Evolutionary conservation across 23 tunicate genomes (phyloP).

Genomic region (Styela clava): DNA sequence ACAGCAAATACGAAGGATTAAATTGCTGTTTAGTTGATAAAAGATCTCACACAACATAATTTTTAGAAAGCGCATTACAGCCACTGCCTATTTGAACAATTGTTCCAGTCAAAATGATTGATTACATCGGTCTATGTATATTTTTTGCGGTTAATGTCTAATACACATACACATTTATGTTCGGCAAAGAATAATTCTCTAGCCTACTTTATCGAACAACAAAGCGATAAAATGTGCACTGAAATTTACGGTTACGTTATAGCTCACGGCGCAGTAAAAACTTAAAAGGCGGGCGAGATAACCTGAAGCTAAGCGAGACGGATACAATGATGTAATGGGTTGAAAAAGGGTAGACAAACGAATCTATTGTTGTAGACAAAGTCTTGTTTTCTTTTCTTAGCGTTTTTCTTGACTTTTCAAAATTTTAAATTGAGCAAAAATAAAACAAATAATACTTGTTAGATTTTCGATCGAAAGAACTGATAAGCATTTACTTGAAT

Average conservation of each 20-base stretch:
- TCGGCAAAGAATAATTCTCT: too few species aligned
- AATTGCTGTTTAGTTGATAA: too few species aligned
- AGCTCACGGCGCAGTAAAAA: neutral
- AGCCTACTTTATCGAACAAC: too few species aligned
- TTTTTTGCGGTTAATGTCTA: too few species aligned
- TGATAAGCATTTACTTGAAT: neutral
- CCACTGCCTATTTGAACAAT: neutral
- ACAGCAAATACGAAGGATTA: too few species aligned
- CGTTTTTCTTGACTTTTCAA: neutral
- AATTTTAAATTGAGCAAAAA: neutral
- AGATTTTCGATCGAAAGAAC: neutral
- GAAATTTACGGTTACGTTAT: neutral
- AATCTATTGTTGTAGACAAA: constrained; percentile 7
- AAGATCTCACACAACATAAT: too few species aligned
- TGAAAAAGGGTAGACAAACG: constrained; percentile 13
- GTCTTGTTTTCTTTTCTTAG: neutral
- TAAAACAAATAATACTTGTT: neutral
- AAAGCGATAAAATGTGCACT: neutral
- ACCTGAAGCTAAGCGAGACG: neutral
- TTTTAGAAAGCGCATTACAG: too few species aligned
- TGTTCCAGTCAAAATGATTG: too few species aligned
- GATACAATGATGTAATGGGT: constrained; percentile 9
- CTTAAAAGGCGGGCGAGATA: neutral
- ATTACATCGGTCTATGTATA: too few species aligned
- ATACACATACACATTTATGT: too few species aligned